Percentiles rank a stretch among this genome's conserved stretches.
Conservation (phyloP, 2,113 vertebrate species). For the Mustela nigripes region DNA sequence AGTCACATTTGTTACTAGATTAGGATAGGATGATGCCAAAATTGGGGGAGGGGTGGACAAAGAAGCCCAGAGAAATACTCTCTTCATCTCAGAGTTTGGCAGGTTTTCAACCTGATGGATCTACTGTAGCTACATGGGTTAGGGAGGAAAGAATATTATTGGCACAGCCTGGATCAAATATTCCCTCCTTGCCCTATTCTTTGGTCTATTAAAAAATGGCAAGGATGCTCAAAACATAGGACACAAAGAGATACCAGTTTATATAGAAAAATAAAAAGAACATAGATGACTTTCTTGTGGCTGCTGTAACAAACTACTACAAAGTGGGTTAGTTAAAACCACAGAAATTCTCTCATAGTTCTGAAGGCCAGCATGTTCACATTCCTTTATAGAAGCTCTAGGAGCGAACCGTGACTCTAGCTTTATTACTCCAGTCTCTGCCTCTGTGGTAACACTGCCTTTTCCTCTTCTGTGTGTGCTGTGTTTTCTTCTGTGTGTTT, state of each 20-base stretch:
- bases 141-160: neutral
- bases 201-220: neutral
- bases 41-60: neutral
- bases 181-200: neutral
- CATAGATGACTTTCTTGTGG: neutral
- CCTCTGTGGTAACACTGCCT: neutral
- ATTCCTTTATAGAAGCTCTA: neutral
- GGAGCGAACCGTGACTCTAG: no score
- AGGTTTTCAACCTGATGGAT: neutral
- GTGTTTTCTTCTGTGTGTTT: neutral
- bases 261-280: neutral
- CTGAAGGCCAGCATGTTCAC: neutral
- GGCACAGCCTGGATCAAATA: neutral
- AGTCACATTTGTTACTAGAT: neutral
- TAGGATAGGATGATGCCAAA: neutral
- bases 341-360: neutral
- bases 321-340: neutral
- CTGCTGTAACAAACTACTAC: neutral
- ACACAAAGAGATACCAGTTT: neutral
- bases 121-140: neutral
- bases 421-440: neutral
- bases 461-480: neutral
- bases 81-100: neutral
- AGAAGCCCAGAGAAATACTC: neutral
- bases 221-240: neutral